A percentile compares a stretch with the other conserved stretches of the same genome.
phyloP scores from a whole-genome alignment of 2,113 vertebrate species.

The Alosa alosa region DNA sequence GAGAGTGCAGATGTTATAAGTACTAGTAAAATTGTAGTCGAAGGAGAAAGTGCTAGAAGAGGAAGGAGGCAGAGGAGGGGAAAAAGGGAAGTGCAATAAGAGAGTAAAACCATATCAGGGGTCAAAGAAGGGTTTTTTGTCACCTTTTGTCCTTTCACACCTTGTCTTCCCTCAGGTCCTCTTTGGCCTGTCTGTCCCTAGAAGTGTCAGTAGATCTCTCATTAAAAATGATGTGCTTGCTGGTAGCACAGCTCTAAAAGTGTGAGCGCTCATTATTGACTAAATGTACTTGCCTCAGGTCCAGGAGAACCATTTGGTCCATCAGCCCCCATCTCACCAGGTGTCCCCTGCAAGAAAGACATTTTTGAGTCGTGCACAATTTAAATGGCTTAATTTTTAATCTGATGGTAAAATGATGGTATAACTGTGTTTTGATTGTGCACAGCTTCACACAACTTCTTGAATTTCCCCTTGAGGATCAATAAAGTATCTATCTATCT shows the following conservation, averaged over 20 bases:
- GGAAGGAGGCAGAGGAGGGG: too few relatives aligned
- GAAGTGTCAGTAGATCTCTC: not conserved
- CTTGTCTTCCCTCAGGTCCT: conserved; percentile 65
- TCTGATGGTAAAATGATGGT: not conserved
- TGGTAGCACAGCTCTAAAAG: not conserved
- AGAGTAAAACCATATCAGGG: not conserved
- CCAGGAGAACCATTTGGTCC: conserved; percentile 66
- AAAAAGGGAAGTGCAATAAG: not conserved
- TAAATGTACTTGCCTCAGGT: conserved; percentile 57
- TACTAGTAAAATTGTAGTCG: too few relatives aligned
- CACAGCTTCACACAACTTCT: not conserved
- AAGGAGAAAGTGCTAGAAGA: too few relatives aligned
- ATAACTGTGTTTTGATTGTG: not conserved
- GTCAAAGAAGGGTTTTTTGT: conserved; percentile 9
- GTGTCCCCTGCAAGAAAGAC: conserved; percentile 53
- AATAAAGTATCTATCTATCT: too few relatives aligned
- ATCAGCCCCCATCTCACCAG: conserved; percentile 60
- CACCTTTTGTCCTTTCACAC: conserved; percentile 78
- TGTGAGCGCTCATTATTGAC: not conserved
- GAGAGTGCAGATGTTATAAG: too few relatives aligned
- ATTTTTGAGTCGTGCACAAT: not conserved
- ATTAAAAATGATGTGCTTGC: not conserved
- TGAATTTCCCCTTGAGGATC: too few relatives aligned
- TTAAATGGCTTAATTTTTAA: not conserved
- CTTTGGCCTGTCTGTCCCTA: conserved; percentile 68